phyloP scores from a whole-genome alignment of 1,140 invertebrate species.

The Drosophila nigrodunni region DNA sequence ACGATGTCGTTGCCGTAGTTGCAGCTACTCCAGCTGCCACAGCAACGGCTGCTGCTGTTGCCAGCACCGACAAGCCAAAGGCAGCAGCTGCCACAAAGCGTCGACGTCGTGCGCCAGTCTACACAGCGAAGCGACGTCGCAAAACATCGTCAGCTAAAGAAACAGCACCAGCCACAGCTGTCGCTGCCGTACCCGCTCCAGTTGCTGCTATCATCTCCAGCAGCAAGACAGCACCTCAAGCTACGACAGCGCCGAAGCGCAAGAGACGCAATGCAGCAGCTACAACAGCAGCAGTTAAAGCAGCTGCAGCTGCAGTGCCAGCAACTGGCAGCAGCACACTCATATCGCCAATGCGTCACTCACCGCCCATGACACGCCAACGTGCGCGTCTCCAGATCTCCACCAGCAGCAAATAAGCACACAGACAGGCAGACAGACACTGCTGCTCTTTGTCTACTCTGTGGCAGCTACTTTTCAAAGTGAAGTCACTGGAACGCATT shows the following conservation, averaged over 20 bases:
- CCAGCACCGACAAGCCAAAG: conserved; percentile 43
- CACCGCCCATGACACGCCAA: conserved; percentile 73
- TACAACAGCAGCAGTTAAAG: conserved; percentile 16
- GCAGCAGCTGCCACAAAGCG: conserved; percentile 49
- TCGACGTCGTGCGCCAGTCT: conserved; percentile 63
- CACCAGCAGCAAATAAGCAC: conserved; percentile 51
- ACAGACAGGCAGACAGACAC: background rate
- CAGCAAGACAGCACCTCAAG: background rate
- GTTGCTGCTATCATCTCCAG: background rate
- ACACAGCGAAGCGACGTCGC: conserved; percentile 54
- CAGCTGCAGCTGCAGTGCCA: conserved; percentile 17
- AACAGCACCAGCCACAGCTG: conserved; percentile 1
- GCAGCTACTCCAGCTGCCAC: conserved; percentile 34
- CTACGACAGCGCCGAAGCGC: conserved; percentile 34
- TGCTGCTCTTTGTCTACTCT: conserved; percentile 25
- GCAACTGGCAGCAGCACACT: conserved; percentile 29
- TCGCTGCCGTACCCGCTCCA: background rate
- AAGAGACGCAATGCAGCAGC: conserved; percentile 28
- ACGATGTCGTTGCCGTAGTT: background rate
- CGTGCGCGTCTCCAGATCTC: conserved; percentile 75
- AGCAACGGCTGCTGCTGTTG: conserved; percentile 38
- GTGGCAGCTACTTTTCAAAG: conserved; percentile 18
- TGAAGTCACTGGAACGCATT: conserved; percentile 40
- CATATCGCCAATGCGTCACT: conserved; percentile 49
- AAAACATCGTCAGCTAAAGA: conserved; percentile 21